Conservation (phyloP, 2,888 invertebrate genomes). For the Acronicta aceris region DNA sequence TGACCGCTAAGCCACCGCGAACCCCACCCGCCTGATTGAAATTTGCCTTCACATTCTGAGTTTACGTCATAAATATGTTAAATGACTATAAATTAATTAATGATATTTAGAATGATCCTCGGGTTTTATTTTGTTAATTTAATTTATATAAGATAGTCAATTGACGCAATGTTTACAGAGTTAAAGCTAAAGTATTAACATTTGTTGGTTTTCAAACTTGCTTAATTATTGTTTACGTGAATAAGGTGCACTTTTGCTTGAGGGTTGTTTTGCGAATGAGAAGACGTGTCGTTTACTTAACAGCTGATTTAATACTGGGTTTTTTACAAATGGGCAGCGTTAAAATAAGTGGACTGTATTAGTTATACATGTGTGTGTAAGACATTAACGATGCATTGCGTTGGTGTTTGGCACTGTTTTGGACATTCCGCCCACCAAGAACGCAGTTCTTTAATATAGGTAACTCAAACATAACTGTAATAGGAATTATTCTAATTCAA, state of each 20-base stretch:
- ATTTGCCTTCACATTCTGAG: no score
- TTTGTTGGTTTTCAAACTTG: no score
- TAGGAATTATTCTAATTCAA: slow-evolving; percentile 2
- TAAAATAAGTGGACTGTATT: slow-evolving; percentile 9
- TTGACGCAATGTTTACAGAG: no score
- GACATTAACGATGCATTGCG: slow-evolving; percentile 4
- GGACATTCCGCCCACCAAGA: slow-evolving; percentile 3
- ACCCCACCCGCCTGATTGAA: no score
- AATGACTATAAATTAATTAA: no score
- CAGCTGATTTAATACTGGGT: slow-evolving; percentile 7
- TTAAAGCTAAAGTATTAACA: no score
- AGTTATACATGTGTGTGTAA: slow-evolving; percentile 2
- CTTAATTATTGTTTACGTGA: no score
- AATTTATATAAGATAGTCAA: no score
- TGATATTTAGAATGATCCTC: no score
- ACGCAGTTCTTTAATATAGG: slow-evolving; percentile 3
- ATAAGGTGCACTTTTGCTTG: slow-evolving; percentile 5
- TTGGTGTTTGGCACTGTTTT: slow-evolving; percentile 1
- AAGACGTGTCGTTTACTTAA: slow-evolving; percentile 5
- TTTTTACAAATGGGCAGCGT: slow-evolving; percentile 7
- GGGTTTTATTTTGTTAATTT: no score
- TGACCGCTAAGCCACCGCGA: no score
- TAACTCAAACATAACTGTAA: slow-evolving; percentile 1
- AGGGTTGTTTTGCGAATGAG: slow-evolving; percentile 3
- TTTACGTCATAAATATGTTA: no score